phyloP scores from a whole-genome alignment of 1,140 invertebrate species.

The Drosophila parabipectinata region DNA sequence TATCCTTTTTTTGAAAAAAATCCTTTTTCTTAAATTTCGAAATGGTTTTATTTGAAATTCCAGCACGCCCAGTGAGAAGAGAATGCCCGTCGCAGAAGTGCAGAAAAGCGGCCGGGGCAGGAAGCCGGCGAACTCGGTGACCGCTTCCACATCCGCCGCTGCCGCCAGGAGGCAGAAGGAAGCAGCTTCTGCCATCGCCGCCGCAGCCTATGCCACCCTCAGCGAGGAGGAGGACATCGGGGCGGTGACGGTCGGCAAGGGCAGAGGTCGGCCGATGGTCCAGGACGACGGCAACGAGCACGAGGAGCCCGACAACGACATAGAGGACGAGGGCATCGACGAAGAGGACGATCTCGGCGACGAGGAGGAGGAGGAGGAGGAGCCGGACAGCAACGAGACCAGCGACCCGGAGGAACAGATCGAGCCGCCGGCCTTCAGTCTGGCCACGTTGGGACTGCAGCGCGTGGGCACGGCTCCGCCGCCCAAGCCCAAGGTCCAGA shows the following conservation, averaged over 20 bases:
- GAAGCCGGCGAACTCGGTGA: slow-evolving; percentile 30
- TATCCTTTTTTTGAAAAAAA: too few relatives aligned
- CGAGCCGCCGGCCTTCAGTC: slow-evolving; percentile 88
- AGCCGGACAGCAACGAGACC: slow-evolving; percentile 69
- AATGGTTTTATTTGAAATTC: not conserved
- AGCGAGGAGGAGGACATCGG: slow-evolving; percentile 12
- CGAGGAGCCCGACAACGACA: slow-evolving; percentile 26
- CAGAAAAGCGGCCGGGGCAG: slow-evolving; percentile 37
- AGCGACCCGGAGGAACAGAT: slow-evolving; percentile 85
- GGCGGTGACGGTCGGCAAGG: not conserved
- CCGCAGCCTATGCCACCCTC: slow-evolving; percentile 8
- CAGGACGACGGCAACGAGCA: slow-evolving; percentile 28
- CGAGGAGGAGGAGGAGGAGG: slow-evolving; percentile 26
- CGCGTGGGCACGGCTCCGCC: slow-evolving; percentile 90
- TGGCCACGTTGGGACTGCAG: slow-evolving; percentile 90
- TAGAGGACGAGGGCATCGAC: slow-evolving; percentile 14
- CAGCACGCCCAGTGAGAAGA: slow-evolving; percentile 43
- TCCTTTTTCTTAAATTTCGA: too few relatives aligned
- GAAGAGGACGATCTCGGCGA: slow-evolving; percentile 33
- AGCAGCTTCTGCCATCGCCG: slow-evolving; percentile 3
- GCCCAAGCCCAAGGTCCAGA: slow-evolving; percentile 87
- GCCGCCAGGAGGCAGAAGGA: not conserved
- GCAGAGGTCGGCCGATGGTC: slow-evolving; percentile 10
- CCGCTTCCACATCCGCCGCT: slow-evolving; percentile 10
- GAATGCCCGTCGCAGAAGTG: slow-evolving; percentile 61